Evolutionary conservation across 2,888 invertebrate genomes (phyloP).

Genomic region (Acanthosoma haemorrhoidale): DNA sequence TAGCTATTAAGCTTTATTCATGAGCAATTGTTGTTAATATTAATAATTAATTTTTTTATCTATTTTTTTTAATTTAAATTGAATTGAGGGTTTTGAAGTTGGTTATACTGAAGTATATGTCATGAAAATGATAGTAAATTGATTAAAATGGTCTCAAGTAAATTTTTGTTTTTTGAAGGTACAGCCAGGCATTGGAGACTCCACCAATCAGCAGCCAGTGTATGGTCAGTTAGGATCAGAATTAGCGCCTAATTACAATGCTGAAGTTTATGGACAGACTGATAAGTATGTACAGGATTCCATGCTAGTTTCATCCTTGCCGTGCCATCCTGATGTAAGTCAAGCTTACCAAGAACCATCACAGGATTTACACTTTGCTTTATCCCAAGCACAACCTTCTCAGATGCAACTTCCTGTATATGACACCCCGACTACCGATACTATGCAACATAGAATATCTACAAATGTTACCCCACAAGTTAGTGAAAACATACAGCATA

Average conservation of each 20-base stretch:
- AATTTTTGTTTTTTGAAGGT: slow-evolving; percentile 3
- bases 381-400: slow-evolving; percentile 40
- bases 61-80: too few species aligned
- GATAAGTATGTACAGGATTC: slow-evolving; percentile 20
- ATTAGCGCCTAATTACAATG: not conserved
- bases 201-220: not conserved
- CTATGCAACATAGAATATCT: slow-evolving; percentile 46
- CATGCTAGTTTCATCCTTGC: not conserved
- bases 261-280: slow-evolving; percentile 16
- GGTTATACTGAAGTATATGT: not conserved
- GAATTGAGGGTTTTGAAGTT: not conserved
- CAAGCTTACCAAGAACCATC: slow-evolving; percentile 14
- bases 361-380: slow-evolving; percentile 27
- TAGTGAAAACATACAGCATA: slow-evolving; percentile 21
- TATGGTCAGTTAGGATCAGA: slow-evolving; percentile 11
- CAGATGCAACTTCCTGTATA: slow-evolving; percentile 31
- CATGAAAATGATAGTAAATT: not conserved
- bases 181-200: slow-evolving; percentile 10
- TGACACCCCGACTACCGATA: slow-evolving; percentile 42
- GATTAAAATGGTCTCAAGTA: not conserved
- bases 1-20: too few species aligned
- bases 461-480: slow-evolving; percentile 34
- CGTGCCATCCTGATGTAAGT: slow-evolving; percentile 23
- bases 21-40: not conserved
- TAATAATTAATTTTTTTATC: not conserved